Evolutionary conservation across 2,888 invertebrate species (phyloP), one percentile per base, ranked within the genome.

Genomic region (Geophilus truncorum): DNA sequence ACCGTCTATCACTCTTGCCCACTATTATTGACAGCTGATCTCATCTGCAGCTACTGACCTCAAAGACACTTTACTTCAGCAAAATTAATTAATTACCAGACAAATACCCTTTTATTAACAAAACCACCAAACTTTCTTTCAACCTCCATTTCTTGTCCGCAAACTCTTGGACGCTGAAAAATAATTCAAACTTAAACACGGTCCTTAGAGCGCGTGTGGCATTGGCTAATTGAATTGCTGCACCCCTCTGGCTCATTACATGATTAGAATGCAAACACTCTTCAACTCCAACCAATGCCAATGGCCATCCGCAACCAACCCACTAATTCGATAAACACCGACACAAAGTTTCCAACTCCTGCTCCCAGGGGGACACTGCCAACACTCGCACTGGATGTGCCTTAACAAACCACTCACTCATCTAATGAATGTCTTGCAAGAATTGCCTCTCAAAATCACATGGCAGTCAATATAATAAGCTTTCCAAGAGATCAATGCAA

Each of bases 321-420:
- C 57, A 57, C 57, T 57, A 57, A 57, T 57, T 57, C 57, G 57
- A 57, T 57, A 57, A 57, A 57, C 57, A 57, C 57, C 57, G 57
- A 9, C 57, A 57, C 57, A 57, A 57, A 57, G 57, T 57, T 57
- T 57, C 57, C 23, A 9, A 57, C 9, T 57, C 57, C 10, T 57
- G 1, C 57, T 57, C 57, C 57, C 18, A 21, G 15, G n/a, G 57
- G 57, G 18, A 21, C 57, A 7, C 57, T 57, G 18, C 23, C 21
- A 21, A 9, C 9, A n/a, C 57, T 57, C 18, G 4, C 40, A 10
- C 40, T 40, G 12, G 10, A 10, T 15, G 40, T 10, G 2, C 12
- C 9, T 15, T 15, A 40, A 40, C 40, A 40, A 40, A 1, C 40
- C 34, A n/a, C n/a, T n/a, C n/a, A n/a, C n/a, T n/a, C n/a, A n/a